Conservation (phyloP, 2,888 invertebrate species). For the Meganola albula region DNA sequence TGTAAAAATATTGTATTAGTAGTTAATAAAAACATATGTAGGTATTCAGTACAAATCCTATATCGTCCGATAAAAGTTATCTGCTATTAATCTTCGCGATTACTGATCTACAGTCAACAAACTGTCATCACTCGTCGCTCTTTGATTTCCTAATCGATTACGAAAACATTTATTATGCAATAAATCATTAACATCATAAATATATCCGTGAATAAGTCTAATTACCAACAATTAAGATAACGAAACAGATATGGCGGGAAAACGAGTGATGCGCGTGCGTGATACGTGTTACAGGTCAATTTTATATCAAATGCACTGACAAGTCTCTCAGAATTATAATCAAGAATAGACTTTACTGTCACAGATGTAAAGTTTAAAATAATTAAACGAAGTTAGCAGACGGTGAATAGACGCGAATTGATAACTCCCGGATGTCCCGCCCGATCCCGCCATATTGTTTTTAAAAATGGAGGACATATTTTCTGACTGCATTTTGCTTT, state of each 20-base stretch:
- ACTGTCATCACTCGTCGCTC: no score
- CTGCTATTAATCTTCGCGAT: no score
- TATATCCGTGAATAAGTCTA: not conserved
- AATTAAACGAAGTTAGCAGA: slow-evolving; percentile 24
- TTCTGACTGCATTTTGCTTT: no score
- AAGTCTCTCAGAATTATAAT: not conserved
- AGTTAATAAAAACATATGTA: no score
- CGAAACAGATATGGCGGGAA: slow-evolving; percentile 18
- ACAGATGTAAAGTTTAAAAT: not conserved
- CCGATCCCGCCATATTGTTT: no score
- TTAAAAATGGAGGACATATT: no score
- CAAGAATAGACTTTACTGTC: slow-evolving; percentile 4
- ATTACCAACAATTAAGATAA: slow-evolving; percentile 15
- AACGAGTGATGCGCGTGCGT: slow-evolving; percentile 24
- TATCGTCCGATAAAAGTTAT: no score
- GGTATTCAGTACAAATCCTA: no score
- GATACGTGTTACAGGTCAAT: slow-evolving; percentile 27
- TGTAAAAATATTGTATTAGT: no score
- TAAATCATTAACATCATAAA: slow-evolving; percentile 8
- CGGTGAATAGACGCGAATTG: slow-evolving; percentile 34
- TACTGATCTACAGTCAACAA: no score
- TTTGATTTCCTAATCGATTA: no score
- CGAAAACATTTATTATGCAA: slow-evolving; percentile 6
- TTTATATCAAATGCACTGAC: slow-evolving; percentile 24
- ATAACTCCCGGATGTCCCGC: slow-evolving; percentile 41